phyloP scores from a whole-genome alignment of 2,888 invertebrate genomes.

The Xylophagus ater region DNA sequence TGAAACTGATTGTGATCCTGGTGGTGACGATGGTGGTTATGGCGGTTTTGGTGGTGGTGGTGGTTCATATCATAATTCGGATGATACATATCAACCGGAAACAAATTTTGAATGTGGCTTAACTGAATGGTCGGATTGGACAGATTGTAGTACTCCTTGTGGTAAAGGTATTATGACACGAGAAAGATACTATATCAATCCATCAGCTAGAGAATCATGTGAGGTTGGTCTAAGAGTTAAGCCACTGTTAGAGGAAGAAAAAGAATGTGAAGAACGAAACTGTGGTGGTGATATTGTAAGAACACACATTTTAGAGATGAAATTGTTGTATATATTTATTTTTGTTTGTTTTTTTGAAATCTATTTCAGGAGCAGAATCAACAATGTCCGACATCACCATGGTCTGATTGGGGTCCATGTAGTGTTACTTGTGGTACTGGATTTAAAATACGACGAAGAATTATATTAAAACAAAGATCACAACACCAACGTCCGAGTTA shows the following conservation, averaged over 20 bases:
- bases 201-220: slow-evolving; percentile 53
- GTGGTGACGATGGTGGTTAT: no score
- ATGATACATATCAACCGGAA: no score
- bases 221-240: slow-evolving; percentile 30
- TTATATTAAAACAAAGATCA: not conserved
- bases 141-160: slow-evolving; percentile 62
- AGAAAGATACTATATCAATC: slow-evolving; percentile 52
- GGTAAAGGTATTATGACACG: slow-evolving; percentile 60
- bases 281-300: slow-evolving; percentile 36
- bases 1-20: not conserved
- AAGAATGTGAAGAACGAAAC: slow-evolving; percentile 36
- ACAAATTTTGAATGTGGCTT: slow-evolving; percentile 55
- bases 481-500: no score
- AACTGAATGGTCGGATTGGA: slow-evolving; percentile 67
- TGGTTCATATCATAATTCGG: no score
- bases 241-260: slow-evolving; percentile 41
- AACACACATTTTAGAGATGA: slow-evolving; percentile 18
- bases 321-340: not conserved
- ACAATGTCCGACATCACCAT: slow-evolving; percentile 53
- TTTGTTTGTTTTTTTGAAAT: no score
- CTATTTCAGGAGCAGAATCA: slow-evolving; percentile 27
- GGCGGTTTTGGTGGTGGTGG: no score
- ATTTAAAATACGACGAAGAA: slow-evolving; percentile 42
- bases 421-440: slow-evolving; percentile 70
- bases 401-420: slow-evolving; percentile 77